These are phyloP conservation scores for Daboia siamensis DNA, from an alignment of 2,113 vertebrate species.

Conservation along the genomic window DNA sequence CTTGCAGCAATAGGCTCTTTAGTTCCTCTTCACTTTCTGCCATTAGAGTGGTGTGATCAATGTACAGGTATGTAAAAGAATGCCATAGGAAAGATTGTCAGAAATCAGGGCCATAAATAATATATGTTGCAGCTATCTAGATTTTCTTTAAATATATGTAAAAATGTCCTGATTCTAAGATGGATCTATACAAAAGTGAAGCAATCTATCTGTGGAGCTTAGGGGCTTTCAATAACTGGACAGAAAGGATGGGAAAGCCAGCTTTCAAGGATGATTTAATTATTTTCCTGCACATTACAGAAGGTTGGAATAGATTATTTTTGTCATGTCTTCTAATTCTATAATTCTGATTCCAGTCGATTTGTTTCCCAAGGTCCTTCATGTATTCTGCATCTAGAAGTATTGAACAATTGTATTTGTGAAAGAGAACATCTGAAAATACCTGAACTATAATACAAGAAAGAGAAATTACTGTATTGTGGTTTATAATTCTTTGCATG, in stretches of 20 bases:
- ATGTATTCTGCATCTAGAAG: not conserved
- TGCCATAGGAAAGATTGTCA: not conserved
- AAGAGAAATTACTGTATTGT: no score
- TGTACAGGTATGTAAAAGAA: not conserved
- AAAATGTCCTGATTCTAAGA: not conserved
- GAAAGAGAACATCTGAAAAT: no score
- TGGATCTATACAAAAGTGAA: not conserved
- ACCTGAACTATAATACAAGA: no score
- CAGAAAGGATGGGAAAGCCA: no score
- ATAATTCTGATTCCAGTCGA: not conserved
- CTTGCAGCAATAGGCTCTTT: no score
- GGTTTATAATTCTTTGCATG: not conserved
- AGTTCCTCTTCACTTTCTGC: no score
- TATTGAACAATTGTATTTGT: not conserved
- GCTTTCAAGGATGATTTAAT: no score
- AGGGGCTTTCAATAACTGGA: no score
- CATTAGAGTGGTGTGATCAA: not conserved
- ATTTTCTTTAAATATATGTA: not conserved
- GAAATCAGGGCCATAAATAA: not conserved
- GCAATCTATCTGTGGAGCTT: not conserved
- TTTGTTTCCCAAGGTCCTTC: not conserved
- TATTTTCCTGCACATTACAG: no score
- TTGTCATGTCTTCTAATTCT: no score
- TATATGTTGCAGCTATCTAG: not conserved
- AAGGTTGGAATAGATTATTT: no score